Base-by-base conservation (phyloP, 2,797 vertebrate species). In the Enteromius trimaculatus region DNA sequence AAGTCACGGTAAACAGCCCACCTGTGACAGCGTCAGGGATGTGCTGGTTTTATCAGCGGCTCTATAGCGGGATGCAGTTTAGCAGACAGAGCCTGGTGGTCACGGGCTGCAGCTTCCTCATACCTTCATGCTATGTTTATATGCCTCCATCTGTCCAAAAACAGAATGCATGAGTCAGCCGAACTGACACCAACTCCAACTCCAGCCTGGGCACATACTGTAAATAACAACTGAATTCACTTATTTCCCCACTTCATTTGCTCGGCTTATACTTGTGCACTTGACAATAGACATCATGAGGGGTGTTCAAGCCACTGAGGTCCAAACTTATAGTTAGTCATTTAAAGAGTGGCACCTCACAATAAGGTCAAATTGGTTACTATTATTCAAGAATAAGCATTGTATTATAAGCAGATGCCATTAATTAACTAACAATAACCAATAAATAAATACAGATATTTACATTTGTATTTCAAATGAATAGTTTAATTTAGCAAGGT, bases 11-110 rank as follows among this genome's bases (percentile, higher is more conserved):
- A 72, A 81, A 81, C 62, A 64, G 55, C 72, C 71, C 65, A 53
- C 58, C 55, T 31, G 60, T 84, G 86, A 87, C 86, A 87, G 82
- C 68, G 34, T n/a, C 47, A n/a, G 39, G 49, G 64, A 71, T 29
- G 62, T 62, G 80, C 23, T 69, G 74, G 74, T 26, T 49, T 64
- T 82, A 71, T 77, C 77, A 58, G 77, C 77, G 1, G 34, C 10
- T 68, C 81, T 77, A 47, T 58, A 77, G 71, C 37, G 9, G 71
- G 62, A 82, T 68, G 72, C 78, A 69, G 72, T 44, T 31, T 55
- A 58, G 72, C 62, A 68, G 42, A 39, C n/a, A 14, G 71, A 37
- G 77, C 42, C 44, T 34, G 49, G 80, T 82, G 80, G 71, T 82
- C 71, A 75, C 65, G 31, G 79, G 39, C 29, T 81, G 70, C 37